phyloP scores from a whole-genome alignment of 2,113 vertebrate genomes.

The Lontra canadensis region DNA sequence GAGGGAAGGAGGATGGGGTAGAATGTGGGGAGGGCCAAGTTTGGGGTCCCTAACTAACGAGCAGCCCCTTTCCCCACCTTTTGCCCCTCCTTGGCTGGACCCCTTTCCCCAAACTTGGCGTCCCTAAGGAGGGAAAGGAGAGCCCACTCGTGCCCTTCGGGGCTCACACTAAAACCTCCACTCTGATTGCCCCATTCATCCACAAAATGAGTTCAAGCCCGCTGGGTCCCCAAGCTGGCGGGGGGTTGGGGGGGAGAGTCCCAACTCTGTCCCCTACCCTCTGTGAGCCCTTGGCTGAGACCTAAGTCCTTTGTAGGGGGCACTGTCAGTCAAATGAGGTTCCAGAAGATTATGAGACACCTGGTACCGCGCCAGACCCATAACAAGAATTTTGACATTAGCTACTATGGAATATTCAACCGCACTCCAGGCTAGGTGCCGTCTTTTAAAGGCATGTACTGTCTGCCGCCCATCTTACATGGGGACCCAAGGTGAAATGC shows the following conservation, averaged over 20 bases:
- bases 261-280: neutral
- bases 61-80: neutral
- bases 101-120: neutral
- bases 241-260: neutral
- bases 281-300: neutral
- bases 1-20: neutral
- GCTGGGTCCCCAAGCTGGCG: no score
- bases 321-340: neutral
- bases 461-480: neutral
- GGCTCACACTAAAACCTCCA: neutral
- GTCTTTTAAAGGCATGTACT: neutral
- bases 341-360: neutral
- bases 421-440: neutral
- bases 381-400: neutral
- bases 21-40: neutral
- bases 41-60: neutral
- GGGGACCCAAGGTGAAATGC: neutral
- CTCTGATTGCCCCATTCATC: neutral
- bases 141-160: neutral
- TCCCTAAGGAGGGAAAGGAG: neutral
- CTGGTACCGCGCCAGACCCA: neutral
- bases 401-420: neutral
- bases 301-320: neutral
- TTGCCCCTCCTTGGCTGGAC: neutral
- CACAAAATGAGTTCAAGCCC: neutral